Conservation (phyloP, 1,140 invertebrate genomes). For the Geopemphigus sp. region DNA sequence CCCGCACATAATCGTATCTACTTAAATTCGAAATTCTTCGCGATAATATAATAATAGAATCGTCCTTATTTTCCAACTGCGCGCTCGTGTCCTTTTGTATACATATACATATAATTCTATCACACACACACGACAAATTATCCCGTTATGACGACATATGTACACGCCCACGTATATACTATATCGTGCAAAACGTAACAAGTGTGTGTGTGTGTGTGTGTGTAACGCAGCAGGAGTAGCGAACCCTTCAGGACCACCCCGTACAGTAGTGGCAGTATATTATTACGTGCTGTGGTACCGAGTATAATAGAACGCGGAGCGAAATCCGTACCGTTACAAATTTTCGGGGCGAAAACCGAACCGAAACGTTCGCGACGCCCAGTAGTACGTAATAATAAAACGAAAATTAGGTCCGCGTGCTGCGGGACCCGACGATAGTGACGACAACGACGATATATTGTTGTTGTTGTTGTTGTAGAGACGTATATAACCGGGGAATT, state of each 20-base stretch:
- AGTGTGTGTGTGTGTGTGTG: no score
- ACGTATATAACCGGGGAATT: not conserved
- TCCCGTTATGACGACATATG: no score
- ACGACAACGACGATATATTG: no score
- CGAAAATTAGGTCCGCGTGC: slow-evolving; percentile 1
- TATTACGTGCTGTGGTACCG: no score
- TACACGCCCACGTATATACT: no score
- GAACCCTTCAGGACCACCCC: not conserved
- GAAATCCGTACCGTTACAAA: slow-evolving; percentile 30
- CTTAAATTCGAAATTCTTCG: not conserved
- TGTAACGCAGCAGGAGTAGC: slow-evolving; percentile 34
- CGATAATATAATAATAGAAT: not conserved
- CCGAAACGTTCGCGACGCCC: no score
- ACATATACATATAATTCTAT: not conserved
- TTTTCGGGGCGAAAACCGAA: not conserved
- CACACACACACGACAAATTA: slow-evolving; percentile 23
- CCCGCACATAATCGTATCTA: not conserved
- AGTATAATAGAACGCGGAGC: not conserved
- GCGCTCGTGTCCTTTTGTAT: not conserved
- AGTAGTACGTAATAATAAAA: no score
- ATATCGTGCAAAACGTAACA: no score
- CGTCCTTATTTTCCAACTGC: not conserved
- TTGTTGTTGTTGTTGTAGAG: not conserved
- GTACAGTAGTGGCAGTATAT: no score
- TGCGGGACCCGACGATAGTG: no score